Percentiles rank a stretch among this genome's conserved stretches.
These are phyloP conservation scores for Panulirus ornatus DNA, from an alignment of 1,140 invertebrate genomes.

Conservation along the genomic window DNA sequence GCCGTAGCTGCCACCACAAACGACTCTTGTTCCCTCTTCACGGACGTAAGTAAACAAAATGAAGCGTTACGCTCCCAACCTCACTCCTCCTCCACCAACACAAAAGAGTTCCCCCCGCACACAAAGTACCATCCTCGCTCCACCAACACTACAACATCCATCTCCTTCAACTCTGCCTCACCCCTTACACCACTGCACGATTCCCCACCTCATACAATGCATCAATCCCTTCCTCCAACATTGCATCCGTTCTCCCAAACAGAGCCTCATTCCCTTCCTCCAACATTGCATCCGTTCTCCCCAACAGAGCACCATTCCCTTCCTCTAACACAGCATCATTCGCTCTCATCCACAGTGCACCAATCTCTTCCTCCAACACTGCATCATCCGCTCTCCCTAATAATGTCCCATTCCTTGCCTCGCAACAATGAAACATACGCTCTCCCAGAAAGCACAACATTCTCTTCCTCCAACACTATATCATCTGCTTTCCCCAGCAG, in stretches of 20 bases:
- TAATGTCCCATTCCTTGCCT: not conserved
- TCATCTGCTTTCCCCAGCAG: not conserved
- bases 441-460: not conserved
- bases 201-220: not conserved
- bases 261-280: not conserved
- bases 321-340: not conserved
- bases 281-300: constrained; percentile 3
- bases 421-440: not conserved
- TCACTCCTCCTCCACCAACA: no score
- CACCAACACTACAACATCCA: no score
- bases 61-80: no score
- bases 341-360: not conserved
- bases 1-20: no score
- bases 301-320: not conserved
- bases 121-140: no score
- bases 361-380: not conserved
- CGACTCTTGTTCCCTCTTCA: no score
- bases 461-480: not conserved
- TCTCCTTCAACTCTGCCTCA: no score
- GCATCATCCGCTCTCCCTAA: not conserved
- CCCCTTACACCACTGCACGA: not conserved
- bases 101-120: no score
- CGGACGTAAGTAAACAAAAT: no score
- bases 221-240: not conserved
- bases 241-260: not conserved